A percentile compares a stretch with the other conserved stretches of the same genome.
Evolutionary conservation across 2,113 vertebrate genomes (phyloP).

Genomic region (Hypocryptadius cinnamomeus): DNA sequence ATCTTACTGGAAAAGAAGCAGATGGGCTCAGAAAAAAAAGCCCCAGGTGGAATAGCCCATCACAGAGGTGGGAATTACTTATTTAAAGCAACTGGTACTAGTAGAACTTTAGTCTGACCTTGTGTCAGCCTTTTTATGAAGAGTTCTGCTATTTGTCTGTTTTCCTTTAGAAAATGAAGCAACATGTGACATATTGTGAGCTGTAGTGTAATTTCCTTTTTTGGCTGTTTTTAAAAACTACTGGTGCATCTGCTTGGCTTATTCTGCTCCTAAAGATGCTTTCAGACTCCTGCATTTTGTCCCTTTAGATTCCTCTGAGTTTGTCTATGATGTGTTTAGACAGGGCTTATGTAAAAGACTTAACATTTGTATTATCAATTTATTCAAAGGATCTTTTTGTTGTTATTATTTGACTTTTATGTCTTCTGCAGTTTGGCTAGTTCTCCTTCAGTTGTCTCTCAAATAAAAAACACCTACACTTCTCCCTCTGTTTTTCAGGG

Average conservation of each 20-base stretch:
- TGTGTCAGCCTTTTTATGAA: not conserved
- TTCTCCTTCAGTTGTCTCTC: not conserved
- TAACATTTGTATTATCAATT: not conserved
- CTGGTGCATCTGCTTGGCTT: not conserved
- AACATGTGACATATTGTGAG: not conserved
- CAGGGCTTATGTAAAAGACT: not conserved
- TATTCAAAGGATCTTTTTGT: not conserved
- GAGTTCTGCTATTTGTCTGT: not conserved
- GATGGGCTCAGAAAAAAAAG: not conserved
- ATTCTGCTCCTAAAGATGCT: not conserved
- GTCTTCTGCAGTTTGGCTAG: not conserved
- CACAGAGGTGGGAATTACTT: not conserved
- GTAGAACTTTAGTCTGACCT: not conserved
- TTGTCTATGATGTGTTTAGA: not conserved
- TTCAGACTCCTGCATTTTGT: not conserved
- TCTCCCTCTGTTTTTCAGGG: not conserved
- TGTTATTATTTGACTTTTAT: not conserved
- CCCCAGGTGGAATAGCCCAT: not conserved
- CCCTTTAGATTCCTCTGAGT: not conserved
- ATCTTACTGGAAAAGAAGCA: not conserved
- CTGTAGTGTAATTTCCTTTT: not conserved
- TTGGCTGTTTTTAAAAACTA: not conserved
- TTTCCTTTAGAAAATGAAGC: not conserved
- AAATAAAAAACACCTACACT: constrained; percentile 5
- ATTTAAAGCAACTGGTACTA: not conserved